Percentiles rank a stretch among this genome's conserved stretches.
Conservation (phyloP, 2,888 invertebrate species). For the Sinodicranocentrus sp. region DNA sequence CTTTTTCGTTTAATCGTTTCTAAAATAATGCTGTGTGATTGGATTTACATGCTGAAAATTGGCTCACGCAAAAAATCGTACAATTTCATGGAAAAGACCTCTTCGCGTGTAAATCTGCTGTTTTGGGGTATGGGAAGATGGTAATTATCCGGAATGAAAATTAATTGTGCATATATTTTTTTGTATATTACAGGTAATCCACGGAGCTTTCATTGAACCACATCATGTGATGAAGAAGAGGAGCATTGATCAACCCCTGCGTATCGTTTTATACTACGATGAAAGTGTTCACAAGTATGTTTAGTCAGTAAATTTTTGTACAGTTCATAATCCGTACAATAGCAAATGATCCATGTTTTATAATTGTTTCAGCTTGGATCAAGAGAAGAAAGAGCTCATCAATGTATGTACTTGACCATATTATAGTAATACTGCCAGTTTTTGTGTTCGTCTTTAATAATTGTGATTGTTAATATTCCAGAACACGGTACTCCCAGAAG, state of each 20-base stretch:
- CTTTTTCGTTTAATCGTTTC: too few species aligned
- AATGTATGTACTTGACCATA: slow-evolving; percentile 86
- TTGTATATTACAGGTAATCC: slow-evolving; percentile 84
- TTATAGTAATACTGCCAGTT: slow-evolving; percentile 4
- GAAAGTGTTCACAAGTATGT: slow-evolving; percentile 91
- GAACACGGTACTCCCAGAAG: slow-evolving; percentile 91
- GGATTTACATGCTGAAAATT: too few species aligned
- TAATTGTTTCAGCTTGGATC: slow-evolving; percentile 84
- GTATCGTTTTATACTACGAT: slow-evolving; percentile 92
- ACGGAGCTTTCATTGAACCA: slow-evolving; percentile 89
- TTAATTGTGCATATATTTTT: background rate
- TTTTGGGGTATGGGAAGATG: background rate
- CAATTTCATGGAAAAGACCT: too few species aligned
- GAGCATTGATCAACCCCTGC: slow-evolving; percentile 88
- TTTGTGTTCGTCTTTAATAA: background rate
- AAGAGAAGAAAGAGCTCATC: slow-evolving; percentile 90
- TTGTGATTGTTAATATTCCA: slow-evolving; percentile 68
- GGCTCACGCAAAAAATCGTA: too few species aligned
- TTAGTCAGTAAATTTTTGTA: slow-evolving; percentile 12
- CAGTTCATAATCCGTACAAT: background rate
- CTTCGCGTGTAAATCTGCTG: background rate
- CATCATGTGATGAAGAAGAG: slow-evolving; percentile 88
- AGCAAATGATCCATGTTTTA: slow-evolving; percentile 34
- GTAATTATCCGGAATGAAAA: too few species aligned
- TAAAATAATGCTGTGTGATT: too few species aligned